Conservation (phyloP, 1,140 invertebrate species). For the Apolygus lucorum region DNA sequence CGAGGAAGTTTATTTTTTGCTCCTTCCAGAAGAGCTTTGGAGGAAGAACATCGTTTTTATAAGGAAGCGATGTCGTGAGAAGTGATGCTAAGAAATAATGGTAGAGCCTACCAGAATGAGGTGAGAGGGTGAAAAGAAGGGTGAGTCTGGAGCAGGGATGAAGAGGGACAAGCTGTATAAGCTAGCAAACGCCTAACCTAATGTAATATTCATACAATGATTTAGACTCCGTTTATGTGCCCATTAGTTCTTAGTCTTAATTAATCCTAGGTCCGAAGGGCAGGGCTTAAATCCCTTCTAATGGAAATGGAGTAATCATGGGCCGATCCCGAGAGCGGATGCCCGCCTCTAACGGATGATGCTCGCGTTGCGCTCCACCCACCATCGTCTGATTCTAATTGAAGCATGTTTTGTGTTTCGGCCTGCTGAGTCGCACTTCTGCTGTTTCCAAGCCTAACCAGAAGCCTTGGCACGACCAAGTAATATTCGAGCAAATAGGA, state of each 20-base stretch:
- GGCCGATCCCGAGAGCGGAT: not conserved
- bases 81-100: no score
- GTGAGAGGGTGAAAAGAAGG: no score
- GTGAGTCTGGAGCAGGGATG: no score
- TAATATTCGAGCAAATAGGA: not conserved
- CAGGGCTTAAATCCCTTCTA: slow-evolving; percentile 10
- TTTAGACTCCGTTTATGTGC: slow-evolving; percentile 22
- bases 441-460: not conserved
- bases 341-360: not conserved
- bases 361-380: not conserved
- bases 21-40: no score
- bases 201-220: slow-evolving; percentile 24
- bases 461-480: not conserved
- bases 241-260: slow-evolving; percentile 21
- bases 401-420: not conserved
- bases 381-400: not conserved
- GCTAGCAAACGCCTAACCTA: not conserved
- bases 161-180: slow-evolving; percentile 4
- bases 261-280: slow-evolving; percentile 11
- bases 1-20: no score
- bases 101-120: no score
- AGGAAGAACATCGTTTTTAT: no score
- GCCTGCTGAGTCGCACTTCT: not conserved
- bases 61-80: no score
- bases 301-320: slow-evolving; percentile 21